Evolutionary conservation across 2,888 invertebrate genomes (phyloP).

Genomic region (Papilio gigon): DNA sequence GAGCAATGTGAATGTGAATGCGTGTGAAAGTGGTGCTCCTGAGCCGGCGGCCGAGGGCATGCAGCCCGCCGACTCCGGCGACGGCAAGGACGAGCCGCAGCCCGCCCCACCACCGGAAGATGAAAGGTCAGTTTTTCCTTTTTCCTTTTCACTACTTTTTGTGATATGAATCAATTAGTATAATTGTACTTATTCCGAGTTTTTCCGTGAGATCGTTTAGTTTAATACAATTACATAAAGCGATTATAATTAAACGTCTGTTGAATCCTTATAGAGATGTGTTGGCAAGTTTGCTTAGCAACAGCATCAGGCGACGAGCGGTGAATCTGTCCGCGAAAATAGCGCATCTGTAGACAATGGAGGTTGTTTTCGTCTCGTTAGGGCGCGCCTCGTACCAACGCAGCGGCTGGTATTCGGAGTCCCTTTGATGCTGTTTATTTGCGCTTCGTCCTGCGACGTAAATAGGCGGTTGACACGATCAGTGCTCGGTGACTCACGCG

Average conservation of each 20-base stretch:
- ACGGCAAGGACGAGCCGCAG: conserved; percentile 75
- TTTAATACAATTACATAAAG: background rate
- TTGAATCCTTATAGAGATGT: conserved; percentile 4
- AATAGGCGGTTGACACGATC: conserved; percentile 81
- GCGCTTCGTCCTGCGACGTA: conserved; percentile 79
- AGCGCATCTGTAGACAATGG: conserved; percentile 80
- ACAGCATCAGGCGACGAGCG: conserved; percentile 46
- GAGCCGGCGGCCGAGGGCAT: conserved; percentile 64
- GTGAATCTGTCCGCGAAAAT: conserved; percentile 76
- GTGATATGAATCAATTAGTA: background rate
- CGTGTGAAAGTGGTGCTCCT: conserved; percentile 75
- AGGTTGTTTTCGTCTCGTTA: conserved; percentile 74
- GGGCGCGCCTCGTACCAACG: conserved; percentile 58
- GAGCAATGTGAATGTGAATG: conserved; percentile 78
- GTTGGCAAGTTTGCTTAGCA: conserved; percentile 39
- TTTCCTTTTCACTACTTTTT: background rate
- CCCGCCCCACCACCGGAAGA: conserved; percentile 69
- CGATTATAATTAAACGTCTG: background rate
- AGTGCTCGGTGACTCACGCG: conserved; percentile 74
- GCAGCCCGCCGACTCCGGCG: conserved; percentile 70
- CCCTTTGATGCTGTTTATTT: conserved; percentile 82
- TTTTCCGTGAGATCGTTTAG: no score
- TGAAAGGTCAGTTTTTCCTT: conserved; percentile 71
- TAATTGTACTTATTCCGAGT: background rate
- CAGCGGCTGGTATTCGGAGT: conserved; percentile 71